phyloP scores from a whole-genome alignment of 2,113 vertebrate species.

The Psettodes erumei region DNA sequence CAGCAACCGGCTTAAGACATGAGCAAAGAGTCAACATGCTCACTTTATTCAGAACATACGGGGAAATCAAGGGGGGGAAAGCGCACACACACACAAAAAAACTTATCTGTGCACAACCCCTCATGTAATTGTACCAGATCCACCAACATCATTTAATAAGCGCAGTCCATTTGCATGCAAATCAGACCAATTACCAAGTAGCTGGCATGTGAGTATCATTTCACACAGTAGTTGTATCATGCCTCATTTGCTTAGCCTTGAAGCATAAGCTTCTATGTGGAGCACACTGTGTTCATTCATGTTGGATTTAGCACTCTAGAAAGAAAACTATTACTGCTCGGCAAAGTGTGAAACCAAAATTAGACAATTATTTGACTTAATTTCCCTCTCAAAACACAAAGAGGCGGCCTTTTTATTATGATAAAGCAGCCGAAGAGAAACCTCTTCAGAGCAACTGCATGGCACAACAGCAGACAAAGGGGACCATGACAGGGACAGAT shows the following conservation, averaged over 20 bases:
- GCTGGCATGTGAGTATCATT: constrained; percentile 64
- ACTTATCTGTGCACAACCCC: constrained; percentile 8
- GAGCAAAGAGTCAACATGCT: constrained; percentile 7
- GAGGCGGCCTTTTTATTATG: constrained; percentile 20
- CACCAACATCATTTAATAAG: constrained; percentile 71
- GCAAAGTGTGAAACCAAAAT: constrained; percentile 43
- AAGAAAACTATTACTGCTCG: constrained; percentile 44
- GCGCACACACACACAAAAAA: neutral
- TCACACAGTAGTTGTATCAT: constrained; percentile 63
- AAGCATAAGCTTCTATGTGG: constrained; percentile 65
- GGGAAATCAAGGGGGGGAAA: constrained; percentile 14
- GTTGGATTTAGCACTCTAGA: constrained; percentile 51
- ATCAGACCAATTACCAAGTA: constrained; percentile 74
- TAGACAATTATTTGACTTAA: constrained; percentile 43
- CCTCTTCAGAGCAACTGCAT: neutral
- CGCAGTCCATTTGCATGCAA: constrained; percentile 72
- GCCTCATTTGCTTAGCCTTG: constrained; percentile 73
- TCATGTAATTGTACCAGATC: constrained; percentile 54
- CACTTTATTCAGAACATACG: constrained; percentile 4
- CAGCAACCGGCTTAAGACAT: neutral
- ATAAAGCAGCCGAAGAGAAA: constrained; percentile 19
- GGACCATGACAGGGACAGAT: neutral
- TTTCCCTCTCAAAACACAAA: constrained; percentile 32
- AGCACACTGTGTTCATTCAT: constrained; percentile 47
- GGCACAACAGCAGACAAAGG: neutral